Base-by-base conservation (phyloP, 2,113 vertebrate species). In the Ginglymostoma cirratum region DNA sequence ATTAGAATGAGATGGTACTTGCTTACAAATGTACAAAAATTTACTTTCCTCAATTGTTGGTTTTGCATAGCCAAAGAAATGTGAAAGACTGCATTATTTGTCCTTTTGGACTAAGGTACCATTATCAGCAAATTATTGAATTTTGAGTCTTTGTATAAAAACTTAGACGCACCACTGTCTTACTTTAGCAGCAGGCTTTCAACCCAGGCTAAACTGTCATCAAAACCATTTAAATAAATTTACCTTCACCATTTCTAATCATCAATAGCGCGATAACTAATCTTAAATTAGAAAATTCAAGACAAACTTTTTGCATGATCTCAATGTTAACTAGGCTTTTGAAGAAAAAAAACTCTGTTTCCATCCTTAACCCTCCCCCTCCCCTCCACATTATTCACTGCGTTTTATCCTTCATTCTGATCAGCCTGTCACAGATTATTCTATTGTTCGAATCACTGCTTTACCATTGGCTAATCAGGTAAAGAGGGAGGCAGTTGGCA, bases 1-100 rank as follows among this genome's bases (percentile, higher is more conserved):
- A 93, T 93, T 93, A 93, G 89, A 66, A 93, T 93, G 89, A 93
- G 89, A 66, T 93, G 15, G 34, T 61, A 67, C 80, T 83, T 83
- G n/a, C n/a, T 83, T 83, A 83, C 38, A 93, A 67, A 93, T 67
- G 65, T 93, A 93, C 89, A 67, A 93, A 66, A 93, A 65, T 66
- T 66, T 93, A 38, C 38, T 93, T 66, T 67, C 55, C n/a, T 93
- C 38, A 93, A 93, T 93, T 38, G n/a, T 93, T 93, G n/a, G 89
- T 66, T 93, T 93, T 93, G 34, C 34, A 67, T 8, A 23, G 61
- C 12, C 55, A 61, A 66, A 34, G 89, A 93, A 66, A 66, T 38
- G 61, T n/a, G 61, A 66, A 90, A 66, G 61, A 4, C 34, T 93
- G 61, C 61, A 66, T 34, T 38, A 93, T 66, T 61, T 93, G 61